Evolutionary conservation across 2,888 invertebrate genomes (phyloP), one percentile per base, ranked within the genome.

Genomic region (Ferdinandea cuprea): DNA sequence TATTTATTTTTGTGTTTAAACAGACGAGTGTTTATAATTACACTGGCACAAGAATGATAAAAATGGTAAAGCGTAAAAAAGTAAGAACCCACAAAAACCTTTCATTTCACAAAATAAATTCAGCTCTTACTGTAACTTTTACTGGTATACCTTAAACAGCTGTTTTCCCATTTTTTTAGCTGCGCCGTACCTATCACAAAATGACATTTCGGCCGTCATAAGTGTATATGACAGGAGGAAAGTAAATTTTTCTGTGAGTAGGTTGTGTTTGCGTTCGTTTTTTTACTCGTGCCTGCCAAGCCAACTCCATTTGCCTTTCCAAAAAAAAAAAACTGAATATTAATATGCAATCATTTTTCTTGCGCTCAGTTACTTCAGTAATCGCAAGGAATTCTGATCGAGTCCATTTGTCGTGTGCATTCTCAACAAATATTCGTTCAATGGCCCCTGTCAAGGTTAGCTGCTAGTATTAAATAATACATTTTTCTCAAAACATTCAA

Each of bases 361-460:
- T 78, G 37, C 74, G 79, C 35, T 84, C 84, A 84, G 84, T 84
- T 79, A 65, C 65, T 79, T 48, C 84, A 58, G 46, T 35, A 69
- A 74, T 69, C 68, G 69, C 69, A 37, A 79, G 35, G 46, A 74
- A 69, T 59, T 15, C 58, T 69, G 54, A 59, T 72, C 65, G 46
- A 1, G n/a, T 48, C 3, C 52, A 58, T 2, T 59, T 66, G 32
- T 40, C 35, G 19, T 87, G 90, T 81, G 81, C 86, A 71, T 86
- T 90, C 74, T 89, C 90, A 71, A 88, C 86, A 86, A 88, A 88
- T 71, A 69, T 85, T n/a, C 80, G 85, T 78, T 87, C 86, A 85
- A 91, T 91, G 91, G 89, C 87, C 65, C 87, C 87, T 52, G 86
- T 91, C 56, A 89, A 90, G 88, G 91, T 91, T 86, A 77, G 88